A percentile compares a stretch with the other conserved stretches of the same genome.
These are phyloP conservation scores for Ctenopoma kingsleyae DNA, from an alignment of 2,797 vertebrate species.

Conservation along the genomic window DNA sequence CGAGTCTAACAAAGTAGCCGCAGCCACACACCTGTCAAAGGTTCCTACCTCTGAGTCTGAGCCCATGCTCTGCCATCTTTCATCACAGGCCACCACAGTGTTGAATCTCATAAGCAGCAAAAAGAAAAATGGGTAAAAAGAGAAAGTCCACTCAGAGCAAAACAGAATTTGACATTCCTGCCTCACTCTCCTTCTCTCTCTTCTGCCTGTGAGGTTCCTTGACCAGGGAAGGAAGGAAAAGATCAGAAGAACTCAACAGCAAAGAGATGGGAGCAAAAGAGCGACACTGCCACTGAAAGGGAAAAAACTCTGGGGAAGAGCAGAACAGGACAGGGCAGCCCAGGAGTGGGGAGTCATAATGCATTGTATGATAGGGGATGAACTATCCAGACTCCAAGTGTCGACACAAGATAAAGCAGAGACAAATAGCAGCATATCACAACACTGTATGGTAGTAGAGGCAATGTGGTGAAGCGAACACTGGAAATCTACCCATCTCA, in stretches of 20 bases:
- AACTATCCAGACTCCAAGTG: constrained; percentile 47
- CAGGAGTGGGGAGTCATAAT: constrained; percentile 55
- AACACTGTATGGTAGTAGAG: constrained; percentile 22
- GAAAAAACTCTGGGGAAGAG: constrained; percentile 60
- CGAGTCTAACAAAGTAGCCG: not conserved
- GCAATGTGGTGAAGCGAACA: not conserved
- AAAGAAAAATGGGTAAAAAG: constrained; percentile 14
- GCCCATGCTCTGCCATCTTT: constrained; percentile 76
- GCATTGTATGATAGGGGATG: constrained; percentile 60
- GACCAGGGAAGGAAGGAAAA: constrained; percentile 64
- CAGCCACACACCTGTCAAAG: constrained; percentile 41
- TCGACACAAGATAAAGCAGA: constrained; percentile 40
- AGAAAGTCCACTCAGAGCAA: constrained; percentile 45
- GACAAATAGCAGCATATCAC: constrained; percentile 48
- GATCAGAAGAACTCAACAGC: constrained; percentile 68
- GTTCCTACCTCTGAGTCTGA: constrained; percentile 81
- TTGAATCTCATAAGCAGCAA: constrained; percentile 20
- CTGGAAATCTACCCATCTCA: constrained; percentile 8
- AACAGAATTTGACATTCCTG: constrained; percentile 53
- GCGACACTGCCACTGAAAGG: constrained; percentile 62
- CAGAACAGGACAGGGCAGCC: constrained; percentile 69
- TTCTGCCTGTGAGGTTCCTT: constrained; percentile 60
- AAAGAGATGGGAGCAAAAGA: constrained; percentile 50
- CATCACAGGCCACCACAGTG: not conserved
- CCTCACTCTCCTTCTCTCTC: constrained; percentile 42